Conservation (phyloP, 2,888 invertebrate genomes). For the Aquatica leii region DNA sequence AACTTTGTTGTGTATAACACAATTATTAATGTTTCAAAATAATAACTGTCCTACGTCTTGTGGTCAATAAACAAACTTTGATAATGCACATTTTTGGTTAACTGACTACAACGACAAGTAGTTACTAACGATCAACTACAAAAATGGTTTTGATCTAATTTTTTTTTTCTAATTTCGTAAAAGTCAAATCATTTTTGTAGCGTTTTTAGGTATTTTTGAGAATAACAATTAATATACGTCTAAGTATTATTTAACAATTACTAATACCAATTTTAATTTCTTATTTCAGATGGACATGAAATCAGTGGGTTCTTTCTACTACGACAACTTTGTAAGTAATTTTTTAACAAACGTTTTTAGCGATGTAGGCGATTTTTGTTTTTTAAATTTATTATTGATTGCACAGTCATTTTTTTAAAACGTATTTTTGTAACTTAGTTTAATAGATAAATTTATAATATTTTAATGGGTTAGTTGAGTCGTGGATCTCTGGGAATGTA, state of each 20-base stretch:
- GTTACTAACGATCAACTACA: slow-evolving; percentile 24
- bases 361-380: too few relatives aligned
- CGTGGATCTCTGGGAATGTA: too few relatives aligned
- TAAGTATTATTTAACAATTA: background rate
- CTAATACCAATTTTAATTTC: slow-evolving; percentile 37
- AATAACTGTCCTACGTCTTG: slow-evolving; percentile 28
- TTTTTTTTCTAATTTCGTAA: slow-evolving; percentile 39
- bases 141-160: slow-evolving; percentile 21
- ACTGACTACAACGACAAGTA: slow-evolving; percentile 23
- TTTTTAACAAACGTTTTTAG: background rate
- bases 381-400: too few relatives aligned
- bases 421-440: too few relatives aligned
- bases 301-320: slow-evolving; percentile 95
- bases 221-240: slow-evolving; percentile 17
- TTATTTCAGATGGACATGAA: slow-evolving; percentile 94
- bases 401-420: too few relatives aligned
- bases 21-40: slow-evolving; percentile 44
- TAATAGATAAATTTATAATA: too few relatives aligned
- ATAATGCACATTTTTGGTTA: slow-evolving; percentile 8
- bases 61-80: slow-evolving; percentile 20
- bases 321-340: slow-evolving; percentile 95
- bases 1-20: slow-evolving; percentile 42
- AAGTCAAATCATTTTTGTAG: slow-evolving; percentile 43
- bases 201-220: slow-evolving; percentile 17
- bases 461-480: too few relatives aligned